A percentile compares a stretch with the other conserved stretches of the same genome.
These are phyloP conservation scores for Drosophila jambulina DNA, from an alignment of 1,140 invertebrate genomes.

Conservation along the genomic window DNA sequence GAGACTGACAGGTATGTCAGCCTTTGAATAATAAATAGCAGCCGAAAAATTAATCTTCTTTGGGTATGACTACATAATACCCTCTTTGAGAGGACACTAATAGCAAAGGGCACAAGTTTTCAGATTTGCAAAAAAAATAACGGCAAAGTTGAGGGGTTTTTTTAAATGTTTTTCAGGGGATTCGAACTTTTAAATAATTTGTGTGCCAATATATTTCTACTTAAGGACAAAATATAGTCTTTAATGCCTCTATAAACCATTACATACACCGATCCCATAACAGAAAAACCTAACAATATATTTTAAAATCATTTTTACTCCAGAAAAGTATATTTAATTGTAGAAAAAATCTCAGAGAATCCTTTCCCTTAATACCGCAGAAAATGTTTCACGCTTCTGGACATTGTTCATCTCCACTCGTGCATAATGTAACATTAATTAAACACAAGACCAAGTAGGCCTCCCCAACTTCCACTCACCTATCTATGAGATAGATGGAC, in stretches of 20 bases:
- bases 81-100: neutral
- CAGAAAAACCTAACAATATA: too few species aligned
- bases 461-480: slow-evolving; percentile 85
- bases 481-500: slow-evolving; percentile 90
- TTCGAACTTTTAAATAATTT: accelerated
- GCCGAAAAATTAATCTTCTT: slow-evolving; percentile 3
- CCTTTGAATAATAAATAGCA: slow-evolving; percentile 43
- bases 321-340: too few species aligned
- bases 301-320: neutral
- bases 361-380: neutral
- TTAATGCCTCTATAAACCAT: neutral
- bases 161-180: neutral
- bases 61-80: slow-evolving; percentile 4
- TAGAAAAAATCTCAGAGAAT: neutral
- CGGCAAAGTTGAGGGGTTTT: neutral
- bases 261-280: neutral
- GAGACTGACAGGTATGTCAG: slow-evolving; percentile 19
- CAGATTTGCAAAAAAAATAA: neutral
- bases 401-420: slow-evolving; percentile 8
- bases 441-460: neutral
- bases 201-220: neutral
- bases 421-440: slow-evolving; percentile 27
- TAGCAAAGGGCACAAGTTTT: neutral
- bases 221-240: neutral
- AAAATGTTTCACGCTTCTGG: neutral